phyloP scores from a whole-genome alignment of 2,888 invertebrate genomes.

The Temnothorax ravouxi region DNA sequence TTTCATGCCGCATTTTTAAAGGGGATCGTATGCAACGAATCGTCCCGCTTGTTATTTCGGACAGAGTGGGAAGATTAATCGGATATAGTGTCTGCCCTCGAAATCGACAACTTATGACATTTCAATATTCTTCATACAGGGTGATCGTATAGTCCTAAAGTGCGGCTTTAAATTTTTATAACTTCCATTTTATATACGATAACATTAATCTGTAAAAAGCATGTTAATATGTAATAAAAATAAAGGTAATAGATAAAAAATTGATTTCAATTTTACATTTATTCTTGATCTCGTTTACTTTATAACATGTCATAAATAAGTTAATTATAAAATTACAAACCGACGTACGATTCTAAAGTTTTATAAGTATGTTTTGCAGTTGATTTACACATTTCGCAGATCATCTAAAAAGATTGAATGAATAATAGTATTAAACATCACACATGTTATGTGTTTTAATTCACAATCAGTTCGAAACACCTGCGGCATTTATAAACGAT shows the following conservation, averaged over 20 bases:
- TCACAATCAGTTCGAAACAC: too few relatives aligned
- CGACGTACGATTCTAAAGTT: background rate
- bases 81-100: background rate
- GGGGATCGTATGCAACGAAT: slow-evolving; percentile 32
- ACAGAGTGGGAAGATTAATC: slow-evolving; percentile 15
- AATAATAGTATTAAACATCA: too few relatives aligned
- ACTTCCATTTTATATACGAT: background rate
- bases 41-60: background rate
- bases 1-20: slow-evolving; percentile 47
- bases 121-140: background rate
- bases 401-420: too few relatives aligned
- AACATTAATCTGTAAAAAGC: background rate
- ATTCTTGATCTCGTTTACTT: background rate
- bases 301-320: background rate
- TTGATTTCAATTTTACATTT: background rate
- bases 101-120: background rate
- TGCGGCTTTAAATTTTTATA: background rate
- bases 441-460: too few relatives aligned
- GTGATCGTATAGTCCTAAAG: background rate
- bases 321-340: background rate
- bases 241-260: background rate
- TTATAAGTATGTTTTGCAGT: background rate
- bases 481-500: too few relatives aligned
- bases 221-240: background rate
- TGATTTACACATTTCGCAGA: too few relatives aligned